Evolutionary conservation across 2,797 vertebrate genomes (phyloP).

Genomic region (Tapirus indicus): DNA sequence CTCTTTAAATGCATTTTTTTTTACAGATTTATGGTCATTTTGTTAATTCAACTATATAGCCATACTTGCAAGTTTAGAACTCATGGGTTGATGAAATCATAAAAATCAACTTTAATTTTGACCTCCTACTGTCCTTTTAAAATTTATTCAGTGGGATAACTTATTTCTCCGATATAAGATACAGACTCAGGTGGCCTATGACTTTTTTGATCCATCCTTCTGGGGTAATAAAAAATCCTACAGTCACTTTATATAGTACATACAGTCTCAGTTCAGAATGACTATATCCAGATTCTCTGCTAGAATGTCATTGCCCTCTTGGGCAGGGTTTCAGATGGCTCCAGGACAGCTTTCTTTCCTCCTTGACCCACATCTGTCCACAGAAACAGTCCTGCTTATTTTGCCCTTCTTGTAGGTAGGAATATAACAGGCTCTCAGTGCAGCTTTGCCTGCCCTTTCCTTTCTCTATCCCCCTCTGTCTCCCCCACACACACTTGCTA

Average conservation of each 20-base stretch:
- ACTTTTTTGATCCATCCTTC: background rate
- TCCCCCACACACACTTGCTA: background rate
- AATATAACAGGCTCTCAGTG: background rate
- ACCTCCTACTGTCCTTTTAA: conserved; percentile 25
- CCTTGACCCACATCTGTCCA: background rate
- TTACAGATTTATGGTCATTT: conserved; percentile 39
- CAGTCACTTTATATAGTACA: background rate
- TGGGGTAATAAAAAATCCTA: background rate
- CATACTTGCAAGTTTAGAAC: conserved; percentile 27
- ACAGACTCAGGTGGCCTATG: background rate
- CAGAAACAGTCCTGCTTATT: background rate
- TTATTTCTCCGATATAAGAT: background rate
- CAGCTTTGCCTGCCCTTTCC: background rate
- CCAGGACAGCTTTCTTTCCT: background rate
- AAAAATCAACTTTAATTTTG: conserved; percentile 54
- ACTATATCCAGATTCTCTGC: background rate
- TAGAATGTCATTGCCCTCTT: background rate
- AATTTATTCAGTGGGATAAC: background rate
- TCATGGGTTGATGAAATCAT: background rate
- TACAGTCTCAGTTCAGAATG: conserved; percentile 20
- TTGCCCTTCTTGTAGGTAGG: background rate
- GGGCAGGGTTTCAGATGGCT: background rate
- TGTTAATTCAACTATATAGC: conserved; percentile 32
- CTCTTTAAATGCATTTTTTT: conserved; percentile 29
- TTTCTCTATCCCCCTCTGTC: background rate